Conservation (phyloP, 2,797 vertebrate species). For the Sarcophilus harrisii region DNA sequence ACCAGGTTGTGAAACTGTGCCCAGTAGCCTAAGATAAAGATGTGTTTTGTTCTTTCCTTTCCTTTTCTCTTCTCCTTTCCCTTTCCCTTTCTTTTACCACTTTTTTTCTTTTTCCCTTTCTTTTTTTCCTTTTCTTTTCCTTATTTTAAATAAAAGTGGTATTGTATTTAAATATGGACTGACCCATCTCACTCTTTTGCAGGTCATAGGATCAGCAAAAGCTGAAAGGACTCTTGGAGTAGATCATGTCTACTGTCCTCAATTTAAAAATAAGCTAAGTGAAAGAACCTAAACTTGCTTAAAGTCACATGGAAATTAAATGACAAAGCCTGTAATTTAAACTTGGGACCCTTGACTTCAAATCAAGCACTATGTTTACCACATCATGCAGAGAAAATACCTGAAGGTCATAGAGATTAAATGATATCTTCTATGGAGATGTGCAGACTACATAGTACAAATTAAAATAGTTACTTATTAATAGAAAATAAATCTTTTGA, state of each 20-base stretch:
- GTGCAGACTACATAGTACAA: neutral
- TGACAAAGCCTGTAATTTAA: neutral
- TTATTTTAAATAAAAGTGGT: neutral
- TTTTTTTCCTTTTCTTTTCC: neutral
- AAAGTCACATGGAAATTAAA: neutral
- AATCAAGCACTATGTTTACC: neutral
- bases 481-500: neutral
- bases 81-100: neutral
- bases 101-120: too few species aligned
- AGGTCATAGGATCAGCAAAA: too few species aligned
- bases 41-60: neutral
- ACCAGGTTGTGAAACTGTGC: neutral
- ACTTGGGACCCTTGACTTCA: neutral
- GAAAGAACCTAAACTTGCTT: neutral
- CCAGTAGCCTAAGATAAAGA: neutral
- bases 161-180: too few species aligned
- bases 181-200: too few species aligned
- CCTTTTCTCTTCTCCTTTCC: too few species aligned
- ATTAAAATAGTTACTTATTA: neutral
- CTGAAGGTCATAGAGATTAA: neutral
- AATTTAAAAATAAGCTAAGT: neutral
- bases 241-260: neutral
- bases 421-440: neutral
- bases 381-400: neutral
- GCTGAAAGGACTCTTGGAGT: too few species aligned